phyloP scores from a whole-genome alignment of 2,113 vertebrate genomes.

The Arvicanthis niloticus region DNA sequence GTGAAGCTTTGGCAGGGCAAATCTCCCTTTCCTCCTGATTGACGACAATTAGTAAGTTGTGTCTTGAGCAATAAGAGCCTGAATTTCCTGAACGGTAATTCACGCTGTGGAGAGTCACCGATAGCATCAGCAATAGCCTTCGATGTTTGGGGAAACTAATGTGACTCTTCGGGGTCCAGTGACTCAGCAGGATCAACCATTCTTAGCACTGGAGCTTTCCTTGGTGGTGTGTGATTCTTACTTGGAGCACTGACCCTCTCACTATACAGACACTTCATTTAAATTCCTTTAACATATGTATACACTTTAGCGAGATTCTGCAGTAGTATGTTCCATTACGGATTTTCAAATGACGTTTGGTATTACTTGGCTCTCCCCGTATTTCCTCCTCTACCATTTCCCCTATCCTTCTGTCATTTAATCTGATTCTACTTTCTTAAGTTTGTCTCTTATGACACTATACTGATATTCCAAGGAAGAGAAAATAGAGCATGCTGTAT shows the following conservation, averaged over 20 bases:
- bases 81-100: neutral
- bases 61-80: neutral
- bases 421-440: neutral
- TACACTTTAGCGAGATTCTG: neutral
- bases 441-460: neutral
- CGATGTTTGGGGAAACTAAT: neutral
- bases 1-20: neutral
- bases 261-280: neutral
- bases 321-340: neutral
- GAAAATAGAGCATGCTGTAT: neutral
- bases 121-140: neutral
- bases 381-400: neutral
- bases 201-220: neutral
- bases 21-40: neutral
- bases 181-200: neutral
- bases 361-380: no score
- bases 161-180: neutral
- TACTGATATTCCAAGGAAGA: neutral
- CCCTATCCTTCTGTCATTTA: neutral
- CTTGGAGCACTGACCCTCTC: neutral
- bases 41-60: neutral
- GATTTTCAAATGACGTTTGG: neutral
- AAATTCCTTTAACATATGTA: neutral
- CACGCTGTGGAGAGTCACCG: neutral
- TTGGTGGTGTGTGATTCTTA: neutral